Conservation (phyloP, 2,888 invertebrate genomes). For the Scaptomyza polygonia region DNA sequence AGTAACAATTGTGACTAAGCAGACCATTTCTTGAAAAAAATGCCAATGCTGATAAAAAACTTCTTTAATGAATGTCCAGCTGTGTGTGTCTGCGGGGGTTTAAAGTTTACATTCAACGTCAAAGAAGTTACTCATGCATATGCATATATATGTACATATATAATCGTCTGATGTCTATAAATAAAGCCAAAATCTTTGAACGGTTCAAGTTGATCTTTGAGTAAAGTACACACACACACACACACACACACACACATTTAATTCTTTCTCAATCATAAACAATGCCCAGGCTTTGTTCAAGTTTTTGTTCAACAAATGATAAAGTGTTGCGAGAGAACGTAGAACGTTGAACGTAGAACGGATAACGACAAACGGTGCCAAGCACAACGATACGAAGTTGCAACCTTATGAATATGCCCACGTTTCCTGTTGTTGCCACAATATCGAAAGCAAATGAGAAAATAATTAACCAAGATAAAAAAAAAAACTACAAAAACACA, state of each 20-base stretch:
- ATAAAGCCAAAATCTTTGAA: neutral
- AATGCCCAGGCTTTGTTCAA: neutral
- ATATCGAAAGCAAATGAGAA: constrained; percentile 22
- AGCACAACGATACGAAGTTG: constrained; percentile 30
- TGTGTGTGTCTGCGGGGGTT: neutral
- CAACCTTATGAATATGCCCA: constrained; percentile 63
- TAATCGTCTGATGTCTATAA: neutral
- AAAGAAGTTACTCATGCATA: neutral
- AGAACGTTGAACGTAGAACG: constrained; percentile 6
- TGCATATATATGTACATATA: too few species aligned
- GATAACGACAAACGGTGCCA: constrained; percentile 46
- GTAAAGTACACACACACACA: too few species aligned
- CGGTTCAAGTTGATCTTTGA: neutral
- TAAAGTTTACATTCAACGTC: neutral
- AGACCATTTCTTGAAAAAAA: too few species aligned
- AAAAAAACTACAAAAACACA: neutral
- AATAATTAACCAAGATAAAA: constrained; percentile 56
- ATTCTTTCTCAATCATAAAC: neutral
- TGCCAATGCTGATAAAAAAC: constrained; percentile 10
- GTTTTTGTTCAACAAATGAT: too few species aligned
- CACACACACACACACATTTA: too few species aligned
- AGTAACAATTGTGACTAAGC: too few species aligned
- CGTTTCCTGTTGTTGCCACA: constrained; percentile 77
- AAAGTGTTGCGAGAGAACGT: constrained; percentile 39
- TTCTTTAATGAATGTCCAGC: neutral